A percentile compares a stretch with the other conserved stretches of the same genome.
Conservation (phyloP, 2,797 vertebrate species). For the Remorina albescens region DNA sequence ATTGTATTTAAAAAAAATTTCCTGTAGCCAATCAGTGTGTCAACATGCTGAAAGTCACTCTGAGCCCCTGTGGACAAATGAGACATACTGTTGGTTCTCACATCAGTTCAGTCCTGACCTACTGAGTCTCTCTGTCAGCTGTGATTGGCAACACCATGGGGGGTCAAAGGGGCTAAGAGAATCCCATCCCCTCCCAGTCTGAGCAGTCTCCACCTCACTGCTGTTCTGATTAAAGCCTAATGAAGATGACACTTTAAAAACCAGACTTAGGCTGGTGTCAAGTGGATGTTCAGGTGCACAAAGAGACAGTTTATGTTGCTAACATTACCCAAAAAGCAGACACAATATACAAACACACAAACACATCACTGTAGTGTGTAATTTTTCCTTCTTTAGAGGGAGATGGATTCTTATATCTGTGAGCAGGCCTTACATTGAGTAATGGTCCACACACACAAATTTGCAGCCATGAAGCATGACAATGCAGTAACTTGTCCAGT, state of each 20-base stretch:
- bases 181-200: too few species aligned
- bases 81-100: not conserved
- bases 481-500: not conserved
- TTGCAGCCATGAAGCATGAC: constrained; percentile 3
- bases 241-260: too few species aligned
- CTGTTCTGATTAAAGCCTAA: too few species aligned
- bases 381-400: not conserved
- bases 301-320: not conserved
- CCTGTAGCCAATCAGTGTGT: not conserved
- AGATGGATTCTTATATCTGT: not conserved
- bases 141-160: not conserved
- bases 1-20: constrained; percentile 4
- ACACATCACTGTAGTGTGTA: not conserved
- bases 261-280: too few species aligned
- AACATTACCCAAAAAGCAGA: not conserved
- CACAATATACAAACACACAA: not conserved
- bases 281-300: too few species aligned
- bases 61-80: not conserved
- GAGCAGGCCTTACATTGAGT: not conserved
- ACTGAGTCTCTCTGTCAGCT: not conserved
- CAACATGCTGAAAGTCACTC: not conserved
- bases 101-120: too few species aligned
- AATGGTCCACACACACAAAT: not conserved
- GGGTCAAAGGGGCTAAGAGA: not conserved
- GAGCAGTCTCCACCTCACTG: too few species aligned